A percentile compares a stretch with the other conserved stretches of the same genome.
Evolutionary conservation across 2,888 invertebrate genomes (phyloP).

Genomic region (Furcula furcula): DNA sequence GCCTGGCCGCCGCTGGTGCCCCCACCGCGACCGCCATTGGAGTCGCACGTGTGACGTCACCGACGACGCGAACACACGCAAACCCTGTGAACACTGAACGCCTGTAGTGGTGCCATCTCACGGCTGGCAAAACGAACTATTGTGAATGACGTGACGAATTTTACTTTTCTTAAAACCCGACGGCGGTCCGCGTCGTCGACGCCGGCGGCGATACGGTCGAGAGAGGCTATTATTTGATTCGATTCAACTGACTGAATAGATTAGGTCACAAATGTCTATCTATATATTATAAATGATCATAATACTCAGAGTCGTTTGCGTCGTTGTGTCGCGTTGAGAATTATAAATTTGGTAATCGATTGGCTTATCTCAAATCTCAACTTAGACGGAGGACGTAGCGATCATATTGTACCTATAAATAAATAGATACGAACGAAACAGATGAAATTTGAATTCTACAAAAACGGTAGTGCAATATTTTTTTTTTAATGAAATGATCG

Average conservation of each 20-base stretch:
- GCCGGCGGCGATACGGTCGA: too few species aligned
- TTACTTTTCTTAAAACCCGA: conserved; percentile 25
- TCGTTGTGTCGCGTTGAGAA: conserved; percentile 36
- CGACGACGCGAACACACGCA: conserved; percentile 1
- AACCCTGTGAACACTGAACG: neutral
- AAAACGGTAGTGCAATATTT: conserved; percentile 64
- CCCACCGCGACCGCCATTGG: conserved; percentile 42
- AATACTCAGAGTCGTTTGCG: conserved; percentile 50
- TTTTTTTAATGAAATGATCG: conserved; percentile 30
- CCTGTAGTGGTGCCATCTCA: too few species aligned
- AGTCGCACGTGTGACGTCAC: conserved; percentile 43
- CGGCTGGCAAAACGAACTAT: conserved; percentile 27
- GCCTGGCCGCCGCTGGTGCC: conserved; percentile 61
- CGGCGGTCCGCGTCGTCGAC: conserved; percentile 47
- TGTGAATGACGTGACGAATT: too few species aligned
- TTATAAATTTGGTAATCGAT: conserved; percentile 36
- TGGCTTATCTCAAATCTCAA: conserved; percentile 33
- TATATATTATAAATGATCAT: conserved; percentile 60
- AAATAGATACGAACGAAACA: conserved; percentile 26
- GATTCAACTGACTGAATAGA: conserved; percentile 79
- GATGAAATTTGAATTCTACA: conserved; percentile 34
- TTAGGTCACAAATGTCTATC: conserved; percentile 73
- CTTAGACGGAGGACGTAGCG: conserved; percentile 41
- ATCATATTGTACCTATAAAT: conserved; percentile 32
- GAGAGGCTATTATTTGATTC: conserved; percentile 79